Evolutionary conservation across 2,888 invertebrate genomes (phyloP), one percentile per base, ranked within the genome.

Genomic region (Silvanus unidentatus): DNA sequence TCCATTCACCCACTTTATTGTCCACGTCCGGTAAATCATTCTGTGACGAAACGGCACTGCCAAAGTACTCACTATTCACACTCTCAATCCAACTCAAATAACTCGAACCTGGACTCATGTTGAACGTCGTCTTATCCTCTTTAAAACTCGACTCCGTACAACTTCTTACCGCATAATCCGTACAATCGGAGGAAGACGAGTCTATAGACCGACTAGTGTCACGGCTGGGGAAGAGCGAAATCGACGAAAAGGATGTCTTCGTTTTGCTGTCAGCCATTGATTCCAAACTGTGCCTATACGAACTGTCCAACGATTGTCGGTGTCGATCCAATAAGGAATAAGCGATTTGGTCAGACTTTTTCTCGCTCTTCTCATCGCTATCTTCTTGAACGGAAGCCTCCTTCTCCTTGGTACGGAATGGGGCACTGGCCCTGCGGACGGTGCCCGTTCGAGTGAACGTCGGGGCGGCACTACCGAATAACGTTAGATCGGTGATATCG

Each of bases 81-180:
- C 69, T 70, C 52, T 71, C 71, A 36, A 72, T 70, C 72, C 71
- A 71, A 43, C 70, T 70, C 4, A 71, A 54, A 49, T 72, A 72
- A 53, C 67, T 69, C 9, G 69, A 65, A 45, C 64, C 66, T 1
- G 68, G 65, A 47, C 69, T 70, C 27, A 60, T 54, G 8, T 22
- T 22, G 5, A 37, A 2, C 14, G 62, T 55, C 0, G 65, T 64
- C 38, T 64, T 65, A 12, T 64, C 63, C 11, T 49, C 53, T 6
- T 53, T 54, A 34, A 40, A 50, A 15, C 22, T 45, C 5, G 30
- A 40, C 9, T 60, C 62, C 1, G 60, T 59, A n/a, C 59, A 45
- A 45, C 60, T 66, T 44, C 63, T 57, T 12, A 62, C 52, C n/a
- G 63, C 63, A 45, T 64, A 65, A 57, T 70, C 69, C 8, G 65